Base-by-base conservation (phyloP, 2,888 invertebrate genomes). In the Amphiduros pacificus region DNA sequence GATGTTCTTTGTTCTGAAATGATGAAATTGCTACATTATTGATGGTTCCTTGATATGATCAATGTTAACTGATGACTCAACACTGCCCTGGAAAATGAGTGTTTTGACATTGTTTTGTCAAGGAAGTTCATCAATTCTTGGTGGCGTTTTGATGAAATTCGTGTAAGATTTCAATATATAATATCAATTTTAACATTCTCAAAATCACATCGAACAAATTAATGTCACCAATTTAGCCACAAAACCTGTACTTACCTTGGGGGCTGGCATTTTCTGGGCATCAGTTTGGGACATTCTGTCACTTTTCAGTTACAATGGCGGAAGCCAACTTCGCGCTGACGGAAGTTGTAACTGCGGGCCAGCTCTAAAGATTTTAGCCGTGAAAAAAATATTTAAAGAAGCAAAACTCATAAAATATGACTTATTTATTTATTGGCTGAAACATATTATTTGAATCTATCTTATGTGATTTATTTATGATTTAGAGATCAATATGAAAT, bases 191-290 rank as follows among this genome's bases (percentile, higher is more conserved):
- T n/a, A n/a, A n/a, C n/a, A n/a, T n/a, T n/a, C n/a, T n/a, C n/a
- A n/a, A n/a, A n/a, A n/a, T n/a, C n/a, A n/a, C n/a, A n/a, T n/a
- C n/a, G n/a, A n/a, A n/a, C n/a, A n/a, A n/a, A n/a, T n/a, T n/a
- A n/a, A n/a, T n/a, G n/a, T n/a, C n/a, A n/a, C n/a, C n/a, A n/a
- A n/a, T n/a, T n/a, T n/a, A n/a, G n/a, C n/a, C n/a, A n/a, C n/a
- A n/a, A n/a, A n/a, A n/a, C 5, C n/a, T 44, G n/a, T 6, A 22
- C 32, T 52, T 56, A 63, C 63, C 56, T 29, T 41, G 41, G 48
- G 50, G 31, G 44, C 31, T 1, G 63, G 63, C 63, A 63, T 63
- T 60, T 60, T 63, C 36, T 63, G 63, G 26, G 55, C 56, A 56
- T 63, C 63, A 36, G 51, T 41, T 20, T 60, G 40, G 20, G 63